A percentile compares a stretch with the other conserved stretches of the same genome.
These are phyloP conservation scores for Theristicus caerulescens DNA, from an alignment of 2,113 vertebrate genomes.

Conservation along the genomic window DNA sequence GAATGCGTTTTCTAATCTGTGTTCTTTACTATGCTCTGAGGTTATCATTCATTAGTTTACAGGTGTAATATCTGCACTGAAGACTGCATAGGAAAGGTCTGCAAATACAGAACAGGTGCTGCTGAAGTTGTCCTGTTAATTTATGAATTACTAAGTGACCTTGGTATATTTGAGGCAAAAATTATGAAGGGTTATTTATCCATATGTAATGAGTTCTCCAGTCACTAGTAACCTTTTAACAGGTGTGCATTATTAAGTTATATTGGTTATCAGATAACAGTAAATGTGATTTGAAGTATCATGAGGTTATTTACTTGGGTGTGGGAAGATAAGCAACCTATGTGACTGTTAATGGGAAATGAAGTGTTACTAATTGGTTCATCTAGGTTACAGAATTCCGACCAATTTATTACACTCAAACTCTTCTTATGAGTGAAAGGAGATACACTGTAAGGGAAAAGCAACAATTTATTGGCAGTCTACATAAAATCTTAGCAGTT, in stretches of 20 bases:
- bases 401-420: background rate
- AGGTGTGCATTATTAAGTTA: background rate
- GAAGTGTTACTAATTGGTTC: background rate
- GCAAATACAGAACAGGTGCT: background rate
- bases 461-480: background rate
- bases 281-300: background rate
- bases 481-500: background rate
- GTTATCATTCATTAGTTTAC: background rate
- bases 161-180: background rate
- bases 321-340: background rate
- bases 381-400: background rate
- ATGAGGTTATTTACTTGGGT: background rate
- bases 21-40: background rate
- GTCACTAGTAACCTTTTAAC: background rate
- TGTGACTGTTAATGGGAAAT: background rate
- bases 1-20: background rate
- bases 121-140: background rate
- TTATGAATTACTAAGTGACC: background rate
- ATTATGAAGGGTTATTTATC: background rate
- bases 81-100: background rate
- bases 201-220: background rate
- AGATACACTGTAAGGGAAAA: background rate
- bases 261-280: background rate
- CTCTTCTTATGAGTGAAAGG: background rate
- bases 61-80: background rate